Evolutionary conservation across 2,797 vertebrate genomes (phyloP).

Genomic region (Labroides dimidiatus): DNA sequence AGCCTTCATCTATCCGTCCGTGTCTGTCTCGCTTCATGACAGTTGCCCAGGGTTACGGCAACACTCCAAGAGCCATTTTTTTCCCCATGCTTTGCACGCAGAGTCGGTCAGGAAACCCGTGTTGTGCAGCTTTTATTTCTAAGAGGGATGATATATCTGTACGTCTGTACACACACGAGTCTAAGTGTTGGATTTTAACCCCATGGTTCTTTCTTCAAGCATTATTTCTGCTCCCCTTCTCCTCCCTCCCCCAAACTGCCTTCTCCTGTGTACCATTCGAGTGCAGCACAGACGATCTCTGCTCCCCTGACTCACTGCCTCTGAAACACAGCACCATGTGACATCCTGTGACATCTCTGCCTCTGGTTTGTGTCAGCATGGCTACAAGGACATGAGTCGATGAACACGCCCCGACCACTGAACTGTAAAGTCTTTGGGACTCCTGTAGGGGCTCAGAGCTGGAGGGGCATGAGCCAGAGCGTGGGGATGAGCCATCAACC

Average conservation of each 20-base stretch:
- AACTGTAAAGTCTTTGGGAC: constrained; percentile 59
- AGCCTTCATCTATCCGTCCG: neutral
- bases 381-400: constrained; percentile 58
- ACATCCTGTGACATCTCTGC: constrained; percentile 60
- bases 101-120: constrained; percentile 33
- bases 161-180: constrained; percentile 1
- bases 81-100: constrained; percentile 16
- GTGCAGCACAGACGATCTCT: constrained; percentile 27
- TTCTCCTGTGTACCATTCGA: constrained; percentile 16
- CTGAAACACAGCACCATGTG: constrained; percentile 48
- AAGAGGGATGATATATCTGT: neutral
- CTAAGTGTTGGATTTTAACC: neutral
- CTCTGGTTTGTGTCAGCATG: constrained; percentile 63
- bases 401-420: constrained; percentile 66
- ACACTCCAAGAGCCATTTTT: constrained; percentile 11
- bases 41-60: constrained; percentile 45
- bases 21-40: constrained; percentile 13
- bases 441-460: constrained; percentile 46
- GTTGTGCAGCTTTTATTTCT: neutral
- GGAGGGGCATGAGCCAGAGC: constrained; percentile 28
- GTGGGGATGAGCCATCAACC: constrained; percentile 32
- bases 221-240: constrained; percentile 16
- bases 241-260: constrained; percentile 7
- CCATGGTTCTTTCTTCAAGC: constrained; percentile 18
- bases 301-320: constrained; percentile 45